Evolutionary conservation across 1,140 invertebrate genomes (phyloP), one percentile per base, ranked within the genome.

Genomic region (Drosophila sp.): DNA sequence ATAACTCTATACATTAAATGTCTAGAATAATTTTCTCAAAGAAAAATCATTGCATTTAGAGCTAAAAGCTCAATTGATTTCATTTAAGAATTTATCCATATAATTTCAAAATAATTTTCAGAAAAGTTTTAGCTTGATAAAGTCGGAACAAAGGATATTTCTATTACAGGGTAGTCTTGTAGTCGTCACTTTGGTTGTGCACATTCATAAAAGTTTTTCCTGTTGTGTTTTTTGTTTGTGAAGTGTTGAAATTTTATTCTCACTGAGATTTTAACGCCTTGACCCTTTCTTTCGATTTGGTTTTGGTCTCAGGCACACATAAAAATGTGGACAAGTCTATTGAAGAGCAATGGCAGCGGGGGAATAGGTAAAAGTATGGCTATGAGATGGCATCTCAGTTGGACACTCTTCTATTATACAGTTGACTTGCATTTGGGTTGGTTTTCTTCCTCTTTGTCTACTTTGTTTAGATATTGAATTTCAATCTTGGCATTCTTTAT

Each of bases 231-330:
- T 38, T 38, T 38, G 35, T 11, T 38, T 38, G 35, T 38, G 73
- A 85, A 85, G 82, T 86, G 82, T 86, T 79, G 78, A 86, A 81
- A 85, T 72, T 79, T 62, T 74, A 81, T 85, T 78, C 82, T 81
- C 44, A 73, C 78, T 71, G 70, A 64, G 74, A 69, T 70, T 81
- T 85, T 80, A 65, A 80, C 79, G 32, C 66, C 64, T 68, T 55
- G 40, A 67, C 73, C 72, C 71, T 56, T 73, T 73, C 62, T 73
- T 38, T 38, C 3, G 55, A 55, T 73, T 8, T 60, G 32, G 72
- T 54, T 54, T 76, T 30, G 23, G 60, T 30, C 71, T 32, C 60
- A 70, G 80, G 76, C 80, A 32, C 27, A 60, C 64, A 68, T 70
- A 70, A 84, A 79, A 84, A 79, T 76, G 80, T 84, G 80, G 80